Base-by-base conservation (phyloP, 2,113 vertebrate genomes). In the Elgaria multicarinata region DNA sequence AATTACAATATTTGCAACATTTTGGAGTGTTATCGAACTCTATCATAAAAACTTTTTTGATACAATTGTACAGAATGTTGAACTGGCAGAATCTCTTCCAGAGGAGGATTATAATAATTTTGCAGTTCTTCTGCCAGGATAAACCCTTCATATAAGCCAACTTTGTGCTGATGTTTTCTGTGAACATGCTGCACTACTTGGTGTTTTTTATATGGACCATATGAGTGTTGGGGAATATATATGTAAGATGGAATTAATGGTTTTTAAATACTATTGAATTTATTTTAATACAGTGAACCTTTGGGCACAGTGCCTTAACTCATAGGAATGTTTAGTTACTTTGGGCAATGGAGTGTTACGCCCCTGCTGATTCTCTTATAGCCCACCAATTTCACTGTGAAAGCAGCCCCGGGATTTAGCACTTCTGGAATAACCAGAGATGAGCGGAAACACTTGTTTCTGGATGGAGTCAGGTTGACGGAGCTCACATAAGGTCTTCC, bases 271-370 rank as follows among this genome's bases (percentile, higher is more conserved):
- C 36, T 91, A 1, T 82, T 67, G 6, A 83, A 33, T 76, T n/a
- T 77, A 81, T 7, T 72, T 22, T 83, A 91, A 26, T 81, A 89
- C 42, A 85, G 64, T 72, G 74, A 82, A 76, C 46, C 39, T 28
- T 33, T 83, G 13, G 62, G 6, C 64, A 83, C 62, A 16, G 3
- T 69, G 82, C 31, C 39, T 14, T 26, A 26, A 44, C 18, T 14
- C 14, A 50, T n/a, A 79, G 12, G 53, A 33, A 53, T 79, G 62
- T 53, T 36, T 75, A 39, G 72, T 22, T 24, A 13, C 7, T 83
- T 0, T 42, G 12, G 10, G 58, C 58, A 62, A 3, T n/a, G n/a
- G n/a, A n/a, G n/a, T n/a, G n/a, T n/a, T 53, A 53, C 10, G 9
- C 50, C 50, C 50, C 50, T 8, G 46, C 50, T 1, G 50, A 53